A percentile compares a stretch with the other conserved stretches of the same genome.
Conservation (phyloP, 2,888 invertebrate genomes). For the Lomographa bimaculata region DNA sequence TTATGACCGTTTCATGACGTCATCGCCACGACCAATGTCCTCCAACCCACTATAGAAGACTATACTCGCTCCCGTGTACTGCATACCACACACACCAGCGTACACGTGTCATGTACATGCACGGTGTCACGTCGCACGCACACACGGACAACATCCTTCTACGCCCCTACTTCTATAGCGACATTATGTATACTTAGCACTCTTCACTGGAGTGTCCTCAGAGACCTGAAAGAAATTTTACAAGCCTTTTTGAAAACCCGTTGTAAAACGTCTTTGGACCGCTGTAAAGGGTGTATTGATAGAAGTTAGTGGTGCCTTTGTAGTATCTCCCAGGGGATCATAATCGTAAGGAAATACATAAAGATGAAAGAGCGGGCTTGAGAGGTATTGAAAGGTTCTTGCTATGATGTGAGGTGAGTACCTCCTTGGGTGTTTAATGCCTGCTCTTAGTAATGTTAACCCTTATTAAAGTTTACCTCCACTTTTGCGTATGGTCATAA, state of each 20-base stretch:
- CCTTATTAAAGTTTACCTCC: too few species aligned
- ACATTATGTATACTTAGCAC: conserved; percentile 51
- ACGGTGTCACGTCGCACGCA: conserved; percentile 57
- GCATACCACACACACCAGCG: conserved; percentile 60
- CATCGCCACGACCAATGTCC: conserved; percentile 45
- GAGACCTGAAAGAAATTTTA: conserved; percentile 72
- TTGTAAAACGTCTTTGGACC: conserved; percentile 28
- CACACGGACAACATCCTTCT: conserved; percentile 45
- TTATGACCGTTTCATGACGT: too few species aligned
- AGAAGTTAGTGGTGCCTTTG: conserved; percentile 58
- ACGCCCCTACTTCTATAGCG: conserved; percentile 59
- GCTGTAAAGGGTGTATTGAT: conserved; percentile 53
- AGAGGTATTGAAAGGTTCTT: conserved; percentile 15
- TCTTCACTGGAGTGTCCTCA: conserved; percentile 58
- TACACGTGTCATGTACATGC: conserved; percentile 30
- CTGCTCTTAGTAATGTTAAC: too few species aligned
- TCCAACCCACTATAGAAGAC: conserved; percentile 46
- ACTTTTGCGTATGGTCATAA: too few species aligned
- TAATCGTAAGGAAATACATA: conserved; percentile 47
- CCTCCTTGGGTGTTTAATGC: too few species aligned
- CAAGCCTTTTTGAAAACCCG: conserved; percentile 66
- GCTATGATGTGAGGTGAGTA: not conserved
- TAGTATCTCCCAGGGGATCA: conserved; percentile 54
- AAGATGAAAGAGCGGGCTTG: conserved; percentile 22
- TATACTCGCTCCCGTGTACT: conserved; percentile 46